Percentiles rank a stretch among this genome's conserved stretches.
Evolutionary conservation across 2,797 vertebrate genomes (phyloP).

Genomic region (Euphonia xanthogaster): DNA sequence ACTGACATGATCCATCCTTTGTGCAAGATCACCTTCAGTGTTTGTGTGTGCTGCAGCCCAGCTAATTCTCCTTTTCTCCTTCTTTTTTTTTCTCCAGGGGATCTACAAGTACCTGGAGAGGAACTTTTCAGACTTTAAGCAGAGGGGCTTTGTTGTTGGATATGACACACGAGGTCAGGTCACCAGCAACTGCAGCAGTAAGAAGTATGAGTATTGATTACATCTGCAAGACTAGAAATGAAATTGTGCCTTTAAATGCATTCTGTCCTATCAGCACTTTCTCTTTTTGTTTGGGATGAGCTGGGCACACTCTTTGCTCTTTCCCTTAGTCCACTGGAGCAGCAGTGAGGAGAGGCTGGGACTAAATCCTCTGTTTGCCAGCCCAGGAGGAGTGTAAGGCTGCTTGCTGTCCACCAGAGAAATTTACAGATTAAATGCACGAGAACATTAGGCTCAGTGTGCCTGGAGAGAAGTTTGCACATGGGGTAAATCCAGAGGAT

Average conservation of each 20-base stretch:
- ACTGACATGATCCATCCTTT: background rate
- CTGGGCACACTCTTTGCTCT: background rate
- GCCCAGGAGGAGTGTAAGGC: background rate
- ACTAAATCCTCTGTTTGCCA: background rate
- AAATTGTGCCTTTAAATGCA: background rate
- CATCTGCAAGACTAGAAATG: constrained; percentile 33
- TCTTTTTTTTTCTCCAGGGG: constrained; percentile 76
- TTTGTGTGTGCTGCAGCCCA: background rate
- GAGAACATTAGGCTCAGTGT: background rate
- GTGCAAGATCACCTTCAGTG: background rate
- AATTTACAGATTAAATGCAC: background rate
- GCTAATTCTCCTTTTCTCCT: background rate
- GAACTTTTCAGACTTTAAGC: constrained; percentile 83
- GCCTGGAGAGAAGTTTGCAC: background rate
- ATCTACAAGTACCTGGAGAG: constrained; percentile 86
- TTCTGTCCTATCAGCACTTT: background rate
- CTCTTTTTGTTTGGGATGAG: background rate
- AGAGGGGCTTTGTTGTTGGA: constrained; percentile 90
- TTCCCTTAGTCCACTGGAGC: background rate
- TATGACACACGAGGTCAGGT: constrained; percentile 91
- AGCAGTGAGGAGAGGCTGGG: background rate
- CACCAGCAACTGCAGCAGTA: constrained; percentile 91
- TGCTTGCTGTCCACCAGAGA: background rate
- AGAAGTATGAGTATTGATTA: constrained; percentile 79
- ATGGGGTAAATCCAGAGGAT: background rate